These are phyloP conservation scores for Monochamus saltuarius DNA, from an alignment of 1,140 invertebrate species.

Conservation along the genomic window DNA sequence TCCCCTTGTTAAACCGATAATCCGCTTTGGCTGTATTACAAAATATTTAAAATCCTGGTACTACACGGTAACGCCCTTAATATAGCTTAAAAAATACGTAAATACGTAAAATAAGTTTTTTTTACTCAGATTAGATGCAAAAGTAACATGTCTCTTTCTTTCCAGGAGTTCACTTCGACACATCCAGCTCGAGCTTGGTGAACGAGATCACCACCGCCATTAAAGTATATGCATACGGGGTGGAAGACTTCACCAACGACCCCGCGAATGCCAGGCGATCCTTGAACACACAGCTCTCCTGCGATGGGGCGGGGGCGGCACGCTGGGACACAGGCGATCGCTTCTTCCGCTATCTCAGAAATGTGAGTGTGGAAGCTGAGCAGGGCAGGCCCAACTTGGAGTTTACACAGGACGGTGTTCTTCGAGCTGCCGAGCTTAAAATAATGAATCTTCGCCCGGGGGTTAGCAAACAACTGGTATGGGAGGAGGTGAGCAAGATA, in stretches of 20 bases:
- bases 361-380: constrained; percentile 79
- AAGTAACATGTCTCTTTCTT: constrained; percentile 22
- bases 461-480: constrained; percentile 75
- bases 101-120: no score
- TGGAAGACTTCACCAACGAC: constrained; percentile 82
- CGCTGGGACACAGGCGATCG: constrained; percentile 77
- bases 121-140: no score
- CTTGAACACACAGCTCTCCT: constrained; percentile 79
- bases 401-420: constrained; percentile 86
- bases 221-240: constrained; percentile 87
- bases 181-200: constrained; percentile 74
- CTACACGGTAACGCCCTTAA: no score
- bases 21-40: no score
- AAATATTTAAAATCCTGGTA: no score
- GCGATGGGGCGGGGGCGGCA: constrained; percentile 72
- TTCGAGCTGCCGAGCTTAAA: constrained; percentile 83
- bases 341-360: constrained; percentile 75
- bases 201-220: constrained; percentile 86
- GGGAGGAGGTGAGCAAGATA: constrained; percentile 76
- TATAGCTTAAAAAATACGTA: no score
- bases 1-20: no score
- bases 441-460: constrained; percentile 89
- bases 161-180: constrained; percentile 88
- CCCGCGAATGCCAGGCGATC: constrained; percentile 66
- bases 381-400: constrained; percentile 77